phyloP scores from a whole-genome alignment of 2,797 vertebrate genomes.

The Ibycter americanus region DNA sequence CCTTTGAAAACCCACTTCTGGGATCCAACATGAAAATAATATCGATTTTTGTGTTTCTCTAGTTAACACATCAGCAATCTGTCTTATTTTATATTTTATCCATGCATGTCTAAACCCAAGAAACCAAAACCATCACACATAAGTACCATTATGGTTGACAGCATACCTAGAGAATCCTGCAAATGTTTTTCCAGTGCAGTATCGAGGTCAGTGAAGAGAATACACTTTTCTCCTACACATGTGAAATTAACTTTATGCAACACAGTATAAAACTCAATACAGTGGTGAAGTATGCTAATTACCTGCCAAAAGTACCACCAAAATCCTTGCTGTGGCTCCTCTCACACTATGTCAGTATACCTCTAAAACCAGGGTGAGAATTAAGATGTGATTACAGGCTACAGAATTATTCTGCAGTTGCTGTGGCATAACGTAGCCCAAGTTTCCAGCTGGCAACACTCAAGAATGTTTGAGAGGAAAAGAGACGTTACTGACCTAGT shows the following conservation, averaged over 20 bases:
- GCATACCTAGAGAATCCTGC: background rate
- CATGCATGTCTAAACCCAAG: background rate
- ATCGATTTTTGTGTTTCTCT: background rate
- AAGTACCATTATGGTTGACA: background rate
- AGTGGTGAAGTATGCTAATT: background rate
- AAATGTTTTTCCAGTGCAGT: background rate
- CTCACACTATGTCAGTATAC: background rate
- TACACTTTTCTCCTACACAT: background rate
- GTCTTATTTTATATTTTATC: background rate
- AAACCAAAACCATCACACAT: background rate
- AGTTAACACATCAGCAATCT: background rate
- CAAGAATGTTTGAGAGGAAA: background rate
- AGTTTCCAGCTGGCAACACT: conserved; percentile 10
- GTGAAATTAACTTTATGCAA: background rate
- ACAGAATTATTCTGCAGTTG: background rate
- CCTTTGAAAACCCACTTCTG: background rate
- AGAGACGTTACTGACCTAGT: background rate
- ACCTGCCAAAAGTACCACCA: background rate
- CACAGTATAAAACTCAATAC: background rate
- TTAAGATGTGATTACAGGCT: background rate
- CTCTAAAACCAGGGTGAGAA: background rate
- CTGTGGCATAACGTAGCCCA: background rate
- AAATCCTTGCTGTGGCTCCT: background rate
- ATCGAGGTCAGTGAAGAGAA: background rate
- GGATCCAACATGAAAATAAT: background rate